Evolutionary conservation across 2,888 invertebrate genomes (phyloP), one percentile per base, ranked within the genome.

Genomic region (Apeira syringaria): DNA sequence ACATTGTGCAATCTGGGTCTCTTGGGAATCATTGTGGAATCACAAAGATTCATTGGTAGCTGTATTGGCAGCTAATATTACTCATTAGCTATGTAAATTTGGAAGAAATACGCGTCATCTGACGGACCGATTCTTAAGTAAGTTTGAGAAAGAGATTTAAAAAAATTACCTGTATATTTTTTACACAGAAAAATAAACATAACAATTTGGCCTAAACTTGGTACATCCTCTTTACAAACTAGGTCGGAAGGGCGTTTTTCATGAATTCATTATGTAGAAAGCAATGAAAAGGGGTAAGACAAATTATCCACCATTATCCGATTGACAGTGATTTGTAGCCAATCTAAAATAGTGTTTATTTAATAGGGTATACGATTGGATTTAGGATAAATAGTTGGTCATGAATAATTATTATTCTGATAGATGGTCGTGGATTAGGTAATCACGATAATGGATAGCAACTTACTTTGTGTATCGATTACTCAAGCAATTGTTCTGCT

Each of bases 261-360:
- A 50, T 37, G 49, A 52, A 52, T 50, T 56, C 46, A 56, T 53
- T 53, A 56, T 44, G 37, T 44, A 51, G 50, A 53, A 56, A 51
- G 49, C 53, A 47, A 51, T 53, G 45, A 56, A 56, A 20, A 53
- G 49, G 51, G 56, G 41, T 55, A 42, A 52, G 51, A 56, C 53
- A 56, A 56, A 56, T 56, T 53, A 56, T 56, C 30, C 30, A 13
- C 51, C 53, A 56, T 56, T 53, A 53, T 32, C 30, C 34, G 35
- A 53, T 50, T 53, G 56, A 56, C 56, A 56, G 53, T 56, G 56
- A 56, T 56, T 53, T 51, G 53, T 56, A 41, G 53, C 37, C 56
- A 56, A 53, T 56, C 53, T 28, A 52, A 52, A 56, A 47, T 56
- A 53, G 56, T 53, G 53, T 53, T 46, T 56, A 53, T 50, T 37